Percentiles rank a stretch among this genome's conserved stretches.
These are phyloP conservation scores for Apocheima hispidaria DNA, from an alignment of 2,888 invertebrate species.

Conservation along the genomic window DNA sequence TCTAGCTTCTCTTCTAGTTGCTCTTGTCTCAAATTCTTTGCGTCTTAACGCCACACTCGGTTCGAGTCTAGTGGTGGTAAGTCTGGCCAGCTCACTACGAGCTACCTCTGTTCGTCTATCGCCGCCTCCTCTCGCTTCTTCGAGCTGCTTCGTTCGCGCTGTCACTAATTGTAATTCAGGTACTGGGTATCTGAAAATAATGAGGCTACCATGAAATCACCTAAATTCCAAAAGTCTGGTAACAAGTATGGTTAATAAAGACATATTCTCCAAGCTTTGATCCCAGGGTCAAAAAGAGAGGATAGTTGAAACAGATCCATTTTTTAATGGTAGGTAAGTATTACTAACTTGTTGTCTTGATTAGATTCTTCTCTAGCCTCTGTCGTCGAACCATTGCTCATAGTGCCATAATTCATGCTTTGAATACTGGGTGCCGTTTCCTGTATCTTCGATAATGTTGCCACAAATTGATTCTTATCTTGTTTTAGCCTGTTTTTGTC, in stretches of 20 bases:
- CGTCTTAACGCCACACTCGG: conserved; percentile 91
- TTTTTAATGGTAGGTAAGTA: not conserved
- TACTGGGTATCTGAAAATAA: conserved; percentile 70
- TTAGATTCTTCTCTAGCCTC: conserved; percentile 69
- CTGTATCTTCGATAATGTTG: conserved; percentile 88
- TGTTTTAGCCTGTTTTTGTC: conserved; percentile 74
- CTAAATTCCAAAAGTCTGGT: not conserved
- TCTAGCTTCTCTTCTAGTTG: conserved; percentile 73
- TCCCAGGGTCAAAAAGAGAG: not conserved
- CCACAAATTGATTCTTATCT: conserved; percentile 84
- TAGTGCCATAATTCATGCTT: conserved; percentile 67
- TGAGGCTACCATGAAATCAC: not conserved
- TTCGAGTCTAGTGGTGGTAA: conserved; percentile 89
- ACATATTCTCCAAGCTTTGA: too few relatives aligned
- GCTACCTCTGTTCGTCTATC: conserved; percentile 89
- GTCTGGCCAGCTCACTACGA: conserved; percentile 88
- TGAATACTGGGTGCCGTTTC: conserved; percentile 84
- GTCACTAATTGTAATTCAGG: conserved; percentile 89
- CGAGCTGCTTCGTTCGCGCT: conserved; percentile 90
- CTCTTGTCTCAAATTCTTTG: conserved; percentile 89
- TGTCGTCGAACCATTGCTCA: conserved; percentile 79
- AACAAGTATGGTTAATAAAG: not conserved
- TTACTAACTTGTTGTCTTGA: conserved; percentile 66
- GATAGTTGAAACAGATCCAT: not conserved
- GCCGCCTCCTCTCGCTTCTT: conserved; percentile 87